Conservation (phyloP, 2,888 invertebrate species). For the Steinernema hermaphroditum region DNA sequence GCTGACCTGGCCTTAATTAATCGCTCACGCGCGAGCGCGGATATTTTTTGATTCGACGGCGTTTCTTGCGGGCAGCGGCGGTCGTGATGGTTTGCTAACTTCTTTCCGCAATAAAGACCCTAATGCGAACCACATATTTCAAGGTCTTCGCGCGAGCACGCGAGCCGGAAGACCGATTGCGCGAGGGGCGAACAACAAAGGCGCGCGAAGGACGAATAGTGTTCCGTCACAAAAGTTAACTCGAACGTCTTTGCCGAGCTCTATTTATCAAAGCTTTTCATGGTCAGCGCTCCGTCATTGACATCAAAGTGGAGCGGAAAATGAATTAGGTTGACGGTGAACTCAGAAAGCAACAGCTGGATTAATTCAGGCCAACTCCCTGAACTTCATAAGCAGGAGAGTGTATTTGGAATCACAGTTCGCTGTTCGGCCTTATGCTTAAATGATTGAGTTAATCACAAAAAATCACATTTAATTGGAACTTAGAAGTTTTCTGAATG, state of each 20-base stretch:
- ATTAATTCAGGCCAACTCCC: too few species aligned
- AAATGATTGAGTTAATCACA: too few species aligned
- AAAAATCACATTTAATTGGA: too few species aligned
- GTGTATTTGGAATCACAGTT: too few species aligned
- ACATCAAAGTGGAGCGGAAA: too few species aligned
- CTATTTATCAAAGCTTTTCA: too few species aligned
- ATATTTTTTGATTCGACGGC: slow-evolving; percentile 21
- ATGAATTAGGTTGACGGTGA: too few species aligned
- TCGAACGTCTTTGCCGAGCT: not conserved
- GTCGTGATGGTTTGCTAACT: slow-evolving; percentile 6
- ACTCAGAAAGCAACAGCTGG: too few species aligned
- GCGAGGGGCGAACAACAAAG: slow-evolving; percentile 6
- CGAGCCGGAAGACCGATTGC: slow-evolving; percentile 24
- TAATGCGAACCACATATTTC: slow-evolving; percentile 26
- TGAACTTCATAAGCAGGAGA: too few species aligned
- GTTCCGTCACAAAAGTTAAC: slow-evolving; percentile 12
- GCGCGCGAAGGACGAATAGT: not conserved
- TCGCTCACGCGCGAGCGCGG: not conserved
- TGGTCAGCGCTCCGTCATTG: too few species aligned
- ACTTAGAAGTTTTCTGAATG: too few species aligned
- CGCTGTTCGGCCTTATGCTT: too few species aligned
- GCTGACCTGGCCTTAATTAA: slow-evolving; percentile 23
- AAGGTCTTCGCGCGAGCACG: slow-evolving; percentile 23
- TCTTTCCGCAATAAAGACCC: slow-evolving; percentile 7
- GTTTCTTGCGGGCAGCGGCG: not conserved